Evolutionary conservation across 2,113 vertebrate species (phyloP), one percentile per base, ranked within the genome.

Genomic region (Ariopsis seemanni): DNA sequence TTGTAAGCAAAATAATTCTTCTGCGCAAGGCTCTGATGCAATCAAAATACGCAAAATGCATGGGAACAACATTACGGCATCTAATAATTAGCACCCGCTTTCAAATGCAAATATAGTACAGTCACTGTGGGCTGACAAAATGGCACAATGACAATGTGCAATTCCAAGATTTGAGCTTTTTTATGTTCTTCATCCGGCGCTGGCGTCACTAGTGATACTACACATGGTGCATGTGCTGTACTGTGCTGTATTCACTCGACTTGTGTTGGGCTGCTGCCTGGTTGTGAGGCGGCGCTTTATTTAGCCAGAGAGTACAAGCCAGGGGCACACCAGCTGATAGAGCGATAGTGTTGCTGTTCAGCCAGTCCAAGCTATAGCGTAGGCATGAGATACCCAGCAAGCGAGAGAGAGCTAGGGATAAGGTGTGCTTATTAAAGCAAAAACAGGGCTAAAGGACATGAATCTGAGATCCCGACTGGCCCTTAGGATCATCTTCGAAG

Each of bases 61-160:
- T 30, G 4, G 12, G 82, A n/a, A 60, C 75, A 89, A 86, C 87
- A 88, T 65, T 91, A 89, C 92, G 92, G 89, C 91, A 92, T 92
- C 50, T 93, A 92, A 93, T 93, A 93, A 95, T 93, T 93, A 94
- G 86, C 91, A 87, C 85, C 83, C 90, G 53, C 86, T 84, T 90
- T 90, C 89, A 90, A 34, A 86, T 81, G 74, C 85, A 90, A 88
- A 90, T 88, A 86, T 88, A 90, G 87, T 42, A 25, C 89, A 74
- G 42, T 83, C 57, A 79, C 80, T 91, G 92, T 90, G 75, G 90
- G 92, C 89, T 84, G 89, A 77, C 65, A 89, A 87, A 18, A 85
- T 85, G 86, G 85, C 85, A 71, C 0, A 7, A 71, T 93, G 94
- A 92, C 93, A 94, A 89, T 92, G 10, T 94, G 62, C 91, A 92